Percentiles rank a stretch among this genome's conserved stretches.
These are phyloP conservation scores for Saguinus midas DNA, from an alignment of 2,113 vertebrate species.

Conservation along the genomic window DNA sequence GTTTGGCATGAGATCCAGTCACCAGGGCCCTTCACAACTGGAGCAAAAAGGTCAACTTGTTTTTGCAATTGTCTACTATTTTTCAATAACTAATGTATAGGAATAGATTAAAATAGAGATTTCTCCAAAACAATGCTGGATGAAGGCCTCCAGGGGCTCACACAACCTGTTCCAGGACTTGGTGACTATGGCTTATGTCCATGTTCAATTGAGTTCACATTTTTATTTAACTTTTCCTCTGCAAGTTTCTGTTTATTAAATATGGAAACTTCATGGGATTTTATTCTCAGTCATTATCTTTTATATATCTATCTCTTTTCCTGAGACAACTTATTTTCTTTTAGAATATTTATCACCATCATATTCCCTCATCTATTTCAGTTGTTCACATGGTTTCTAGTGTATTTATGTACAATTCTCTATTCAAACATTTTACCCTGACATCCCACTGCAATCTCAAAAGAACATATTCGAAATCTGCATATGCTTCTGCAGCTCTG, in stretches of 20 bases:
- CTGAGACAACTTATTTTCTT: not conserved
- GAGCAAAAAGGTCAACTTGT: no score
- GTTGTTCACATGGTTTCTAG: not conserved
- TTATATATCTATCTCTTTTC: not conserved
- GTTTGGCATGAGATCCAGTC: no score
- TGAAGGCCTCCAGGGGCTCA: no score
- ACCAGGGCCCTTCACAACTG: no score
- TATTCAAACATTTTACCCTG: not conserved
- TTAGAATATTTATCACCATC: not conserved
- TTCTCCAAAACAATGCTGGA: no score
- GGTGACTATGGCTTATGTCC: no score
- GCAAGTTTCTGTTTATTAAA: not conserved
- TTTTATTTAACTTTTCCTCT: no score
- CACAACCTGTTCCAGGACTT: no score
- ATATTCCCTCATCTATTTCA: not conserved
- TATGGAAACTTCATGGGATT: not conserved
- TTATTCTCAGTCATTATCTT: not conserved
- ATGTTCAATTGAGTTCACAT: no score
- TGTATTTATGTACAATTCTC: not conserved
- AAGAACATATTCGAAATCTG: not conserved
- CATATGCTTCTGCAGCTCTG: not conserved
- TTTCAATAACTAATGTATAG: no score
- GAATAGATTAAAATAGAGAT: no score
- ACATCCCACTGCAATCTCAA: not conserved
- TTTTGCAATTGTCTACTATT: no score